Evolutionary conservation across 2,113 vertebrate species (phyloP).

Genomic region (Sporophila hypoxantha): DNA sequence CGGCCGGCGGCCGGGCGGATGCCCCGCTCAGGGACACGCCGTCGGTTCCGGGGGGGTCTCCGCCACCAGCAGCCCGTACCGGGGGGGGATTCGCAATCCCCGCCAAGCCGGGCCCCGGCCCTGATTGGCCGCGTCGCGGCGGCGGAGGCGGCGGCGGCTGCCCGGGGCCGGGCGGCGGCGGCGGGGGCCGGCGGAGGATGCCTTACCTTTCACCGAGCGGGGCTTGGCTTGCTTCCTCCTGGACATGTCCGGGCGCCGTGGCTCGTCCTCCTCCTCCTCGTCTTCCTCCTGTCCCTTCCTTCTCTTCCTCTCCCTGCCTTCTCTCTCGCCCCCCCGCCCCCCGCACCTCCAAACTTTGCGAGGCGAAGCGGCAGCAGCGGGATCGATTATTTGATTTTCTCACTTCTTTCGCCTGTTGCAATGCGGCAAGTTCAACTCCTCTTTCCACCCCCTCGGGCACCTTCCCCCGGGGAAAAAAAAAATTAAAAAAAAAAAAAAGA

Average conservation of each 20-base stretch:
- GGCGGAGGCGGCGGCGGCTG: constrained; percentile 7
- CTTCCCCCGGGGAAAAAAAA: background rate
- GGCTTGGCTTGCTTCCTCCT: constrained; percentile 97
- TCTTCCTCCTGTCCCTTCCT: constrained; percentile 52
- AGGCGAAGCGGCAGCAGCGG: constrained; percentile 28
- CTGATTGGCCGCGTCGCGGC: constrained; percentile 73
- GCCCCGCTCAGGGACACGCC: background rate
- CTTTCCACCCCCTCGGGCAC: constrained; percentile 38
- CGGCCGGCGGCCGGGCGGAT: background rate
- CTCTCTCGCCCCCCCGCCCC: background rate
- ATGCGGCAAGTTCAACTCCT: constrained; percentile 82
- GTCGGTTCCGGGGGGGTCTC: background rate
- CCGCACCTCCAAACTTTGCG: constrained; percentile 26
- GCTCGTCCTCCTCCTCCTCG: constrained; percentile 50
- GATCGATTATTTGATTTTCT: constrained; percentile 40
- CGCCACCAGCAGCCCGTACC: background rate
- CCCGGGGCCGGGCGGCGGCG: background rate
- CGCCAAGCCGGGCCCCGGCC: constrained; percentile 69
- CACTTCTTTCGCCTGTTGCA: constrained; percentile 88
- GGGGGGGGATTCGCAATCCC: constrained; percentile 65
- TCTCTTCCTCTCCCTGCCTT: constrained; percentile 36
- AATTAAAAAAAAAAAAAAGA: background rate
- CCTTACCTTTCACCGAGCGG: constrained; percentile 96
- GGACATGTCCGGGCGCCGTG: constrained; percentile 82
- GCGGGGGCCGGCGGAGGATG: background rate